Conservation (phyloP, 2,797 vertebrate genomes). For the Onychomys arenicola region DNA sequence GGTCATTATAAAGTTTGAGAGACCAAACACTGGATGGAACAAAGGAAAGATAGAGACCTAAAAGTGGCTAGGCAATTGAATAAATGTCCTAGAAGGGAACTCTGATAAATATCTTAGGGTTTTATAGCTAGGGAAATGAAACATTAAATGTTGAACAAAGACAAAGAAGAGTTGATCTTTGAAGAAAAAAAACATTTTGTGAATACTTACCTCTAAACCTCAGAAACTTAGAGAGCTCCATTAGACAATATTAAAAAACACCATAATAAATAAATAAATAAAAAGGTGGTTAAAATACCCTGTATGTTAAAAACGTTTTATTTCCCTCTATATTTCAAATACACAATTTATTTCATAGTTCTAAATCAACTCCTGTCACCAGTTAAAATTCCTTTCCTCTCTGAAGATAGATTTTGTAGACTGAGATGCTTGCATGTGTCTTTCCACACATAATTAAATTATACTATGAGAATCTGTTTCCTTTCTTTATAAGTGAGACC, state of each 20-base stretch:
- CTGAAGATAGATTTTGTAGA: neutral
- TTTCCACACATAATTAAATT: neutral
- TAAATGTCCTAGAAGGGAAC: neutral
- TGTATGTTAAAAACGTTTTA: neutral
- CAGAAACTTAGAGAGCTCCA: neutral
- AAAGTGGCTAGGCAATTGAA: neutral
- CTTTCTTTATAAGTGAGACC: neutral
- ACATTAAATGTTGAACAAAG: neutral
- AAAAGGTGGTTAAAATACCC: neutral
- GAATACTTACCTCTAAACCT: slow-evolving; percentile 54
- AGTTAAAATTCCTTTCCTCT: neutral
- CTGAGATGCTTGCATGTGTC: neutral
- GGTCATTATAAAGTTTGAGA: neutral
- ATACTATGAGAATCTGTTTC: neutral
- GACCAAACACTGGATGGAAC: neutral
- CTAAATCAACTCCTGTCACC: neutral
- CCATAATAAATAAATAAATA: neutral
- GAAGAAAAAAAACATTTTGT: neutral
- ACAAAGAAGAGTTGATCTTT: neutral
- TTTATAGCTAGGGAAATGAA: neutral
- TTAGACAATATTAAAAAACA: neutral
- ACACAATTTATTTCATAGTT: neutral
- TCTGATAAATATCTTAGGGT: neutral
- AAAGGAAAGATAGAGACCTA: neutral
- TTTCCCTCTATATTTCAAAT: neutral